phyloP scores from a whole-genome alignment of 2,888 invertebrate genomes.

The Nemotelus pantherinus region DNA sequence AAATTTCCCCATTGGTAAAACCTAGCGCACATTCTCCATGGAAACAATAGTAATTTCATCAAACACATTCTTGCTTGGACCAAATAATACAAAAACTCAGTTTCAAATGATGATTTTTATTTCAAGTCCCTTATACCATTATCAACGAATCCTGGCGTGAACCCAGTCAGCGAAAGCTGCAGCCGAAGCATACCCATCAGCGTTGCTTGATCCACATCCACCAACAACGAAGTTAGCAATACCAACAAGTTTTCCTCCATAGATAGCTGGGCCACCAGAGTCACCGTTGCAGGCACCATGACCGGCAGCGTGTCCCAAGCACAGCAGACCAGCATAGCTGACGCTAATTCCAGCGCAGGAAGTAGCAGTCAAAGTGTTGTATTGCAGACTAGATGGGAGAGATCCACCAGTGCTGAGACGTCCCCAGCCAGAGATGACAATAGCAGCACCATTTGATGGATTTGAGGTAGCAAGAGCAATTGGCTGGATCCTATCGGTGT shows the following conservation, averaged over 20 bases:
- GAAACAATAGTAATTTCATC: too few species aligned
- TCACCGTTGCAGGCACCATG: slow-evolving; percentile 61
- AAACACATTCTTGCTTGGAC: too few species aligned
- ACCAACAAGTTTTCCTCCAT: slow-evolving; percentile 56
- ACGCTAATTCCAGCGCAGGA: slow-evolving; percentile 50
- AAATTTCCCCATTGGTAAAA: too few species aligned
- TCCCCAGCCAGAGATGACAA: slow-evolving; percentile 60
- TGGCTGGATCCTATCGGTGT: slow-evolving; percentile 53
- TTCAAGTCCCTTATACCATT: too few species aligned
- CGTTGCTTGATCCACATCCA: slow-evolving; percentile 56
- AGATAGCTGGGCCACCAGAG: slow-evolving; percentile 62
- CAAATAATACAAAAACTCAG: too few species aligned
- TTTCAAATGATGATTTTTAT: too few species aligned
- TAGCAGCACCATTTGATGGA: slow-evolving; percentile 53
- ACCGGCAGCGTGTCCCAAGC: slow-evolving; percentile 54
- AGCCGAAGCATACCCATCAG: slow-evolving; percentile 61
- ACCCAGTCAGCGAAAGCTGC: slow-evolving; percentile 43
- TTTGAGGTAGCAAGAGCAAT: slow-evolving; percentile 55
- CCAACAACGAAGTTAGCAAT: slow-evolving; percentile 58
- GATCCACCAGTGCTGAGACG: slow-evolving; percentile 53
- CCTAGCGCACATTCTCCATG: too few species aligned
- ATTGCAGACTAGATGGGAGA: slow-evolving; percentile 56
- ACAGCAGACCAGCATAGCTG: slow-evolving; percentile 56
- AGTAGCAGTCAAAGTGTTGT: slow-evolving; percentile 54
- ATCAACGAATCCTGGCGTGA: too few species aligned